Percentiles rank a stretch among this genome's conserved stretches.
These are phyloP conservation scores for Drosophila bunnanda DNA, from an alignment of 2,888 invertebrate species.

Conservation along the genomic window DNA sequence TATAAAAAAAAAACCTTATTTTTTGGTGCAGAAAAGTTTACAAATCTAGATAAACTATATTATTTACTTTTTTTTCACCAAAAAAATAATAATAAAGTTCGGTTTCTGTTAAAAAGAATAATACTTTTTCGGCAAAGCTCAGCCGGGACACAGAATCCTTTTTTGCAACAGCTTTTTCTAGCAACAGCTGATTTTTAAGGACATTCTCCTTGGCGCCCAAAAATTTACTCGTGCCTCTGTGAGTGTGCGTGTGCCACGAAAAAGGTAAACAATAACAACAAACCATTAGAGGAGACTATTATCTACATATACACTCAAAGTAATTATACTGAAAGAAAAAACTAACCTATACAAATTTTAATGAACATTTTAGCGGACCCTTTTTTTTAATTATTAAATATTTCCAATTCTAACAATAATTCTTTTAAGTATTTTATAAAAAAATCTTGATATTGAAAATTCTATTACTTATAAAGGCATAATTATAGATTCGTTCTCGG, in stretches of 20 bases:
- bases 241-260: conserved; percentile 13
- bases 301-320: conserved; percentile 3
- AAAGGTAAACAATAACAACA: conserved; percentile 76
- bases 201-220: conserved; percentile 20
- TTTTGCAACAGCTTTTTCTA: not conserved
- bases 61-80: not conserved
- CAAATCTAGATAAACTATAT: too few relatives aligned
- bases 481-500: too few relatives aligned
- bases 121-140: conserved; percentile 3
- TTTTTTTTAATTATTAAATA: accelerated
- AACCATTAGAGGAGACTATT: conserved; percentile 28
- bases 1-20: not conserved
- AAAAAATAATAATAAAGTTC: not conserved
- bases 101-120: not conserved
- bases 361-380: not conserved
- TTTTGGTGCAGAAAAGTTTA: too few relatives aligned
- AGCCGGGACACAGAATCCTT: conserved; percentile 16
- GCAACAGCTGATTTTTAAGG: conserved; percentile 28
- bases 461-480: too few relatives aligned
- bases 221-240: not conserved
- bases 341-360: not conserved
- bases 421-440: too few relatives aligned
- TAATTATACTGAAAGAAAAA: not conserved
- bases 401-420: not conserved
- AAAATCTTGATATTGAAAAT: too few relatives aligned